Evolutionary conservation across 1,140 invertebrate species (phyloP), one percentile per base, ranked within the genome.

Genomic region (Chironomus tepperi): DNA sequence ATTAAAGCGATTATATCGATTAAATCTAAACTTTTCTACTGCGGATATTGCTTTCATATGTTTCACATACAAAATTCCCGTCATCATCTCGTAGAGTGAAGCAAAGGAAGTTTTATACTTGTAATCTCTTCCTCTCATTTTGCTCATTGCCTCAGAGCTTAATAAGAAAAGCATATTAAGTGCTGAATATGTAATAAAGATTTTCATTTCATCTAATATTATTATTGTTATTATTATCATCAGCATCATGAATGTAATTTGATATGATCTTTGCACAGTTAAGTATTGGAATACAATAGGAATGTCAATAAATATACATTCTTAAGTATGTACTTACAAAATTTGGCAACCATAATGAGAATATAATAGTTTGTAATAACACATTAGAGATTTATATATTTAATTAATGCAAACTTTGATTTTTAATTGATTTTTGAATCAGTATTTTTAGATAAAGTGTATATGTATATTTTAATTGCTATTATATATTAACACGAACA

Each of bases 151-250:
- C 47, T 57, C 3, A 12, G n/a, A 57, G 47, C 47, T 57, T 57
- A 57, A 57, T 57, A 57, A 57, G 47, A 57, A 57, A 57, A 57
- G 47, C 47, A 57, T 57, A 57, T 57, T 57, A 57, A 57, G 10
- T 57, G 47, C 47, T 57, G 47, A 57, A 57, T 57, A 57, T 57
- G 47, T 57, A 57, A 57, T 57, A 57, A 57, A 57, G 10, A 57
- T 57, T 57, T 57, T 12, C 9, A 57, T 57, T 57, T 57, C 47
- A 57, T 57, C 10, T 57, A n/a, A 57, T 57, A 57, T n/a, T 15
- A 57, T 12, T n/a, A 57, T 57, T n/a, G n/a, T 57, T 57, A 57
- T 57, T n/a, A 57, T 12, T 57, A 57, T n/a, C 9, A n/a, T 34
- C 5, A 34, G 5, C 24, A 34, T 34, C 24, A 15, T 12, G 47